phyloP scores from a whole-genome alignment of 2,888 invertebrate species.

The Stegana nigrithorax region DNA sequence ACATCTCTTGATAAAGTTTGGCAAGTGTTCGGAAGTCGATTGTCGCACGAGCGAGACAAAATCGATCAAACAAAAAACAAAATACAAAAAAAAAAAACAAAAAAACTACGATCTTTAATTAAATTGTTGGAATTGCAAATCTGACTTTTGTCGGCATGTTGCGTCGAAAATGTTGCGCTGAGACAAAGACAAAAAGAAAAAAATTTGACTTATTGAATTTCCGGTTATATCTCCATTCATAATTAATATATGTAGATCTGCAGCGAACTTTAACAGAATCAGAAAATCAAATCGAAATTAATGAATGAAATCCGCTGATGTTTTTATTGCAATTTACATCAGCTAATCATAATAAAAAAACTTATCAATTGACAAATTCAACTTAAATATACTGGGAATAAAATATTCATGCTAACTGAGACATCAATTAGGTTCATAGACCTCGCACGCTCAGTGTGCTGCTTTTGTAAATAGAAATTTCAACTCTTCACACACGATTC shows the following conservation, averaged over 20 bases:
- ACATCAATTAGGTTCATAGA: too few relatives aligned
- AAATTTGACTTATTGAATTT: not conserved
- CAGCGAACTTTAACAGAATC: not conserved
- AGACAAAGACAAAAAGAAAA: not conserved
- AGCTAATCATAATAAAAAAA: too few relatives aligned
- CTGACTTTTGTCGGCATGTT: not conserved
- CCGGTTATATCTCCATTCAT: conserved; percentile 6
- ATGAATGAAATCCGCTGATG: not conserved
- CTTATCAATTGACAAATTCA: not conserved
- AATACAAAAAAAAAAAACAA: too few relatives aligned
- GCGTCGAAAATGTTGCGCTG: not conserved
- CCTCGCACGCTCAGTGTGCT: too few relatives aligned
- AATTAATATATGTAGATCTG: not conserved
- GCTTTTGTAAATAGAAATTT: too few relatives aligned
- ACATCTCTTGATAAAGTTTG: conserved; percentile 6
- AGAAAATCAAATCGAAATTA: not conserved
- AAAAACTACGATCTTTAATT: too few relatives aligned
- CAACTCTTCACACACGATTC: too few relatives aligned
- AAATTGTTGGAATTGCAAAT: conserved; percentile 7
- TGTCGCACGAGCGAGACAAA: not conserved
- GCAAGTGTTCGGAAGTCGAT: conserved; percentile 12
- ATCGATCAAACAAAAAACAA: too few relatives aligned
- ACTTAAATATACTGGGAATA: too few relatives aligned
- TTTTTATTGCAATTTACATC: conserved; percentile 9
- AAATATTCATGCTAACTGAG: too few relatives aligned